Percentiles rank a stretch among this genome's conserved stretches.
Conservation (phyloP, 2,113 vertebrate species). For the Oxyruncus cristatus region DNA sequence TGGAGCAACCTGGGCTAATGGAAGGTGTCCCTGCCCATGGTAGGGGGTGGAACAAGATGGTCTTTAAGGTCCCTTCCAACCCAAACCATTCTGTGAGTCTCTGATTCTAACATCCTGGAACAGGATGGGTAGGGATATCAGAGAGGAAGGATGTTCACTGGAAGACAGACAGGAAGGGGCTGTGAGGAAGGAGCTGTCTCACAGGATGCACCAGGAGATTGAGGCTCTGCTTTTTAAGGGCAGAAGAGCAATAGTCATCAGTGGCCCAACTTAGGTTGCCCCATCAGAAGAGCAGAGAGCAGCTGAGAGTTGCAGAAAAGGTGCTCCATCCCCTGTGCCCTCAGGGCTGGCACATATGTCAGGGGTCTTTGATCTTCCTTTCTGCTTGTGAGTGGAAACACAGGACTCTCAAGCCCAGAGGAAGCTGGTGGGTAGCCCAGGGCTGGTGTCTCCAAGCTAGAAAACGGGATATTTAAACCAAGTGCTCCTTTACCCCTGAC, state of each 20-base stretch:
- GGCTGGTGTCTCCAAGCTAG: background rate
- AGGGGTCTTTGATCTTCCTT: background rate
- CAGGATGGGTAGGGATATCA: background rate
- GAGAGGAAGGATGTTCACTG: background rate
- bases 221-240: background rate
- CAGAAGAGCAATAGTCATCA: background rate
- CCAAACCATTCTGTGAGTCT: background rate
- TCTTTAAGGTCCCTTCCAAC: background rate
- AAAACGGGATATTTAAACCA: background rate
- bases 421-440: background rate
- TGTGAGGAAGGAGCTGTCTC: background rate
- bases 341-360: background rate
- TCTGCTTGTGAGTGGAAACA: background rate
- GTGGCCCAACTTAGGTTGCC: background rate
- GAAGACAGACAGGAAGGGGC: background rate
- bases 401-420: background rate
- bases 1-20: accelerated
- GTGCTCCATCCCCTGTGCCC: background rate
- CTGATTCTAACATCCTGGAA: background rate
- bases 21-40: background rate
- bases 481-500: background rate
- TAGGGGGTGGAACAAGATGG: background rate
- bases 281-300: background rate
- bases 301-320: background rate
- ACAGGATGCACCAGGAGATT: background rate